phyloP scores from a whole-genome alignment of 2,113 vertebrate genomes.

The Carassius auratus region DNA sequence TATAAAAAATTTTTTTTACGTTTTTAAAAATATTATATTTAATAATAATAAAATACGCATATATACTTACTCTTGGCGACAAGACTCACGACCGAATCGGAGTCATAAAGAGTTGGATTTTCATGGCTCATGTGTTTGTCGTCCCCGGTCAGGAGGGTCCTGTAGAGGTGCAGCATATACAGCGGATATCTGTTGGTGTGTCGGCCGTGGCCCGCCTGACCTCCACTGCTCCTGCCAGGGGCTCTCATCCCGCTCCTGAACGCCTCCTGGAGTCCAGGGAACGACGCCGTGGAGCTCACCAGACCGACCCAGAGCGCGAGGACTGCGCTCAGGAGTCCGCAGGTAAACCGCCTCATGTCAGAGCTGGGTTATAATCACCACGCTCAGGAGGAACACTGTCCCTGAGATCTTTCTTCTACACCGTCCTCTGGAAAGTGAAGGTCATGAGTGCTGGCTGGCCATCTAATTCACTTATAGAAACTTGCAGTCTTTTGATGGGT shows the following conservation, averaged over 20 bases:
- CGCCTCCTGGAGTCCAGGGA: conserved; percentile 34
- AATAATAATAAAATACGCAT: not conserved
- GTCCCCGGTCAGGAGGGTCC: conserved; percentile 69
- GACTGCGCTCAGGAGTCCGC: conserved; percentile 53
- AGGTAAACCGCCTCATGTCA: conserved; percentile 56
- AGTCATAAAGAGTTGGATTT: conserved; percentile 68
- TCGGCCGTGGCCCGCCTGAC: conserved; percentile 33
- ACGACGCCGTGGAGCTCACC: not conserved
- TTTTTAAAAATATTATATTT: not conserved
- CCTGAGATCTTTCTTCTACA: conserved; percentile 34
- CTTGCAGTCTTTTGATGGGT: conserved; percentile 64
- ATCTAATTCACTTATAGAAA: conserved; percentile 56
- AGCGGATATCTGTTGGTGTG: conserved; percentile 64
- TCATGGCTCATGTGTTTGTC: conserved; percentile 55
- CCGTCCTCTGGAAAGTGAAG: conserved; percentile 54
- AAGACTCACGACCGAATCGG: conserved; percentile 80
- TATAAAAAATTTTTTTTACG: not conserved
- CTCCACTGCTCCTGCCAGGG: not conserved
- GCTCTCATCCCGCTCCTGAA: conserved; percentile 42
- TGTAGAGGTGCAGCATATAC: conserved; percentile 86
- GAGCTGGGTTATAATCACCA: conserved; percentile 5
- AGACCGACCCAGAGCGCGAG: conserved; percentile 54
- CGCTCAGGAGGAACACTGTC: not conserved
- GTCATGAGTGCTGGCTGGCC: not conserved
- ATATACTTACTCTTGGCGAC: conserved; percentile 79